Conservation (phyloP, 2,113 vertebrate species). For the Emydura subglobosa region DNA sequence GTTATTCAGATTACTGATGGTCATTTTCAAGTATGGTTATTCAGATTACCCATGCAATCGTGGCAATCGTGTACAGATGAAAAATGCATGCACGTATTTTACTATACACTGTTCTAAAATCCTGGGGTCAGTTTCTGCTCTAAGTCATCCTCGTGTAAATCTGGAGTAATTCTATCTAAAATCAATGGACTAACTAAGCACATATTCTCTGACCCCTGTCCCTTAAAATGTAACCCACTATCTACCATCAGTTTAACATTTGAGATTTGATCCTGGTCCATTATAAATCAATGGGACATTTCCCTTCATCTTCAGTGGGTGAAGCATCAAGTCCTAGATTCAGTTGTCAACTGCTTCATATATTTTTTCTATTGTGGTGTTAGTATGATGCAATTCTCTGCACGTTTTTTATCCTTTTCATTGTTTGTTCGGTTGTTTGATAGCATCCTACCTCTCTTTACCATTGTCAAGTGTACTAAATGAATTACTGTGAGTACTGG, state of each 20-base stretch:
- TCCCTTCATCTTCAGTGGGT: background rate
- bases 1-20: background rate
- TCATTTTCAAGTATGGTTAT: too few species aligned
- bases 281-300: background rate
- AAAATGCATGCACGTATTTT: background rate
- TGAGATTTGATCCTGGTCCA: background rate
- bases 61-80: background rate
- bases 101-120: background rate
- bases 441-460: background rate
- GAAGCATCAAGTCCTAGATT: background rate
- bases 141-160: background rate
- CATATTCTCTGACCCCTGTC: background rate
- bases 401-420: background rate
- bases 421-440: background rate
- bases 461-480: too few species aligned
- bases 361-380: background rate
- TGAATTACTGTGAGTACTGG: background rate
- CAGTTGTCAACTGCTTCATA: background rate
- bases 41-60: too few species aligned
- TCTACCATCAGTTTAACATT: background rate
- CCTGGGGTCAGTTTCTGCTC: background rate
- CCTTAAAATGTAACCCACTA: background rate
- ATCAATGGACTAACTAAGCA: background rate
- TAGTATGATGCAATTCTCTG: background rate
- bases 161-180: background rate